Evolutionary conservation across 92 coral and sea anemone species (phyloP).

Genomic region (Phenganax marumi): DNA sequence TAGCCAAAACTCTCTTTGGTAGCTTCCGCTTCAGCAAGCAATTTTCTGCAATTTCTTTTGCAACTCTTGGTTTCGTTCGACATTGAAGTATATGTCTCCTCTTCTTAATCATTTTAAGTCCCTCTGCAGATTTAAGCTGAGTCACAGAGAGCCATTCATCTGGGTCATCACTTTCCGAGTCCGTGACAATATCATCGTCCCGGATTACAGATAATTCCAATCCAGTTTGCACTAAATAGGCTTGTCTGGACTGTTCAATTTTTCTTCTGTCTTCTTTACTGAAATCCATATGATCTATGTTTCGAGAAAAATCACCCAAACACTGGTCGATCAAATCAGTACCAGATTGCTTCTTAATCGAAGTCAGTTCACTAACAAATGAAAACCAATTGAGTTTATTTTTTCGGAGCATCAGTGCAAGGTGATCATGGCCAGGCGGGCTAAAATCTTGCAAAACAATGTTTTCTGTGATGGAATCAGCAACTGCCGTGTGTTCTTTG

Average conservation of each 20-base stretch:
- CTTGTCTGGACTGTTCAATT: conserved; percentile 61
- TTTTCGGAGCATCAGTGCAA: conserved; percentile 54
- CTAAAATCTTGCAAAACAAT: too few species aligned
- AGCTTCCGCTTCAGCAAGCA: conserved; percentile 49
- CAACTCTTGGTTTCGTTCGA: conserved; percentile 29
- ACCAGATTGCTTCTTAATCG: conserved; percentile 14
- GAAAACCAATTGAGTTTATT: conserved; percentile 63
- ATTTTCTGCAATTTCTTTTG: conserved; percentile 47
- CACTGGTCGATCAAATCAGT: conserved; percentile 46
- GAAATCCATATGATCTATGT: conserved; percentile 55
- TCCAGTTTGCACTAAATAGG: conserved; percentile 51
- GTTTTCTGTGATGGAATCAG: too few species aligned
- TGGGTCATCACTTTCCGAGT: conserved; percentile 41
- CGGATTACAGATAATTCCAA: conserved; percentile 29
- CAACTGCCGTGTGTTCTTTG: too few species aligned
- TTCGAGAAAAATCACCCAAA: conserved; percentile 59
- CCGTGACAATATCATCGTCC: conserved; percentile 56
- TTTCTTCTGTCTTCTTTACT: conserved; percentile 46
- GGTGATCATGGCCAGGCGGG: too few species aligned
- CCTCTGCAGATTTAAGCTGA: conserved; percentile 46
- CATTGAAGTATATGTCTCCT: conserved; percentile 51
- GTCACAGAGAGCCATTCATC: conserved; percentile 60
- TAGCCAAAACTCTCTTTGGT: conserved; percentile 51
- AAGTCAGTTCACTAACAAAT: conserved; percentile 57
- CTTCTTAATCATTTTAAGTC: conserved; percentile 58